These are phyloP conservation scores for Tricholauxania praeusta DNA, from an alignment of 2,888 invertebrate species.

Conservation along the genomic window DNA sequence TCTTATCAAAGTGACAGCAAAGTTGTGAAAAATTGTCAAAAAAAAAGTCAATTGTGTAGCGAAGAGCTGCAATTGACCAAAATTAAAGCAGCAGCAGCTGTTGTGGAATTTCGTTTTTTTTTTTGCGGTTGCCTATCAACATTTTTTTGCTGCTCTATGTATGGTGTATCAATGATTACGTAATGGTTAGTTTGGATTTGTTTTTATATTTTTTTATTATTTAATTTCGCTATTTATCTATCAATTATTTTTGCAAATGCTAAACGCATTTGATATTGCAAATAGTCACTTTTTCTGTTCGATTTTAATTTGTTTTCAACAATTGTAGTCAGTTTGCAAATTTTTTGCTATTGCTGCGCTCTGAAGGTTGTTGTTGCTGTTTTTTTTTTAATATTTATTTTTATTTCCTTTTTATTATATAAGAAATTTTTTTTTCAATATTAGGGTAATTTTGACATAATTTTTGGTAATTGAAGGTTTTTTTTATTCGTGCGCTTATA, in stretches of 20 bases:
- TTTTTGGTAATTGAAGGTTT: neutral
- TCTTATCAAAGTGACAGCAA: conserved; percentile 39
- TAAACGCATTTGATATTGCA: too few relatives aligned
- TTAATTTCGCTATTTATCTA: neutral
- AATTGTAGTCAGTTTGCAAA: neutral
- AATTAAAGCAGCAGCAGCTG: too few relatives aligned
- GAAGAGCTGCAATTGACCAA: conserved; percentile 20
- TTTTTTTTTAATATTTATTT: neutral
- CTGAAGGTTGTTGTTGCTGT: conserved; percentile 3
- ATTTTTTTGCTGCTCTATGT: conserved; percentile 4
- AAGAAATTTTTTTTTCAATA: too few relatives aligned
- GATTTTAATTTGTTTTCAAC: too few relatives aligned
- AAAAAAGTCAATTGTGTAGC: neutral
- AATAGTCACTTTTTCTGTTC: too few relatives aligned
- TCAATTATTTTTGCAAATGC: too few relatives aligned
- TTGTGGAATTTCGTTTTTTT: neutral
- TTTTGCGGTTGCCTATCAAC: neutral
- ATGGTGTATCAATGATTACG: conserved; percentile 28
- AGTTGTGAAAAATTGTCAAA: conserved; percentile 15
- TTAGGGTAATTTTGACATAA: neutral
- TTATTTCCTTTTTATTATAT: conserved; percentile 5
- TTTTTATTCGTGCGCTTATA: neutral
- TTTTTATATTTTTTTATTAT: neutral
- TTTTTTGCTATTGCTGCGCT: neutral
- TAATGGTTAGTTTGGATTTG: conserved; percentile 27